Percentiles rank a stretch among this genome's conserved stretches.
Conservation (phyloP, 2,888 invertebrate species). For the Blastobasis lacticolella region DNA sequence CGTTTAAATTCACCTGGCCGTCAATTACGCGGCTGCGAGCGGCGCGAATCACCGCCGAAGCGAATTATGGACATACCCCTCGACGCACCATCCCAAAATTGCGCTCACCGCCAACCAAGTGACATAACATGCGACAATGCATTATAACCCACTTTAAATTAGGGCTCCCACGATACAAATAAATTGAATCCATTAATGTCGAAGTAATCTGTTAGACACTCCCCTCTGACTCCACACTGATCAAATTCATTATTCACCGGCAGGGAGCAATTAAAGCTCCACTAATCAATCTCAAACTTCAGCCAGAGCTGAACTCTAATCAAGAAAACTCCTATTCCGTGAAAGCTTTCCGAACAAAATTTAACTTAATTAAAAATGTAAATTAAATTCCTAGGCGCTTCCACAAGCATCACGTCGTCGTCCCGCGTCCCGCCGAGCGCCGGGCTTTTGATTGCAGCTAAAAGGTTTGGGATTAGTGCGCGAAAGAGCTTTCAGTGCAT, state of each 20-base stretch:
- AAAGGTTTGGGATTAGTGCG: conserved; percentile 75
- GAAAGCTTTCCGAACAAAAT: conserved; percentile 74
- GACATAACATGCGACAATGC: not conserved
- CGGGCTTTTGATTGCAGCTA: conserved; percentile 75
- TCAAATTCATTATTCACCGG: conserved; percentile 72
- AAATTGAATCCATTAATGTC: conserved; percentile 43
- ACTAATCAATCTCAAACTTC: conserved; percentile 75
- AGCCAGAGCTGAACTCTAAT: conserved; percentile 72
- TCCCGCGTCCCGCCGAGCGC: conserved; percentile 30
- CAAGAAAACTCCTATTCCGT: conserved; percentile 74
- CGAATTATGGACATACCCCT: conserved; percentile 35
- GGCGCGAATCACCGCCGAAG: conserved; percentile 35
- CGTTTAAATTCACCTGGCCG: conserved; percentile 58
- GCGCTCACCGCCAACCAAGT: not conserved
- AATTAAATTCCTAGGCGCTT: conserved; percentile 74
- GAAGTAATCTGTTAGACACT: conserved; percentile 52
- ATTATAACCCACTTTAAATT: not conserved
- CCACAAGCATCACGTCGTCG: conserved; percentile 68
- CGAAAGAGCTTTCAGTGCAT: conserved; percentile 76
- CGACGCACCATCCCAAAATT: not conserved
- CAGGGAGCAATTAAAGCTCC: conserved; percentile 71
- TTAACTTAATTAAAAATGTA: conserved; percentile 75
- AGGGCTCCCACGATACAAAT: conserved; percentile 5
- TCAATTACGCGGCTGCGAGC: conserved; percentile 44
- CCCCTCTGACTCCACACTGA: conserved; percentile 57